These are phyloP conservation scores for Tachysurus fulvidraco DNA, from an alignment of 2,113 vertebrate genomes.

Conservation along the genomic window DNA sequence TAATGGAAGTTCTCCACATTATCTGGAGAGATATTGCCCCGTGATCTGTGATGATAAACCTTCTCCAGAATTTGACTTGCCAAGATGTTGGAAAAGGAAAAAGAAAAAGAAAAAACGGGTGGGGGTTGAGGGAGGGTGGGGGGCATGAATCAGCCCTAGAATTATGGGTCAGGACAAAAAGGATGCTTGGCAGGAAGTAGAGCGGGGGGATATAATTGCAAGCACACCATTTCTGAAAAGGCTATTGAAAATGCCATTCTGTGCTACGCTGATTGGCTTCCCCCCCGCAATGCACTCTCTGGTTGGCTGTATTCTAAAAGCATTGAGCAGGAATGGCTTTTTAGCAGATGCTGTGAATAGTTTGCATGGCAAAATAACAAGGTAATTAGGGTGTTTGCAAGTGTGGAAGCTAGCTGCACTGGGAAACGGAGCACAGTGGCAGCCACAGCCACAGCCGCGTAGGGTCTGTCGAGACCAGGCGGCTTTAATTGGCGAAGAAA, in stretches of 20 bases:
- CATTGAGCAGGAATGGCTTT: constrained; percentile 73
- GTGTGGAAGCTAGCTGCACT: constrained; percentile 57
- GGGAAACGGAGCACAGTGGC: constrained; percentile 61
- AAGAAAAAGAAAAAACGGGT: constrained; percentile 58
- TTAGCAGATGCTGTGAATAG: constrained; percentile 71
- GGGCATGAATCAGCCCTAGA: constrained; percentile 59
- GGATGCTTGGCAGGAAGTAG: constrained; percentile 67
- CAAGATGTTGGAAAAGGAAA: constrained; percentile 54
- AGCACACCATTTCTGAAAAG: constrained; percentile 70
- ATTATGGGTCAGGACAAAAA: constrained; percentile 53
- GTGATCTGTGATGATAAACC: constrained; percentile 61
- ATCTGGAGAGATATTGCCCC: constrained; percentile 14
- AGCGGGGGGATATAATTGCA: constrained; percentile 71
- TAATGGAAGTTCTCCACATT: constrained; percentile 7
- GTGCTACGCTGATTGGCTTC: constrained; percentile 67
- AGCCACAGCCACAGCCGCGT: constrained; percentile 62
- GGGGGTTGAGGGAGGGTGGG: constrained; percentile 51
- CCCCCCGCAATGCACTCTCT: constrained; percentile 37
- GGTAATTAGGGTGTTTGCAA: constrained; percentile 73
- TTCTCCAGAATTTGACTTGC: constrained; percentile 63
- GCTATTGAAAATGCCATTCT: constrained; percentile 77
- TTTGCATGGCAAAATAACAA: constrained; percentile 77
- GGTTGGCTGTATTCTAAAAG: constrained; percentile 53
- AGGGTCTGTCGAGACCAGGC: constrained; percentile 57
- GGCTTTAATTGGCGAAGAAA: constrained; percentile 68